Evolutionary conservation across 2,113 vertebrate species (phyloP), one percentile per base, ranked within the genome.

Genomic region (Scytalopus superciliaris): DNA sequence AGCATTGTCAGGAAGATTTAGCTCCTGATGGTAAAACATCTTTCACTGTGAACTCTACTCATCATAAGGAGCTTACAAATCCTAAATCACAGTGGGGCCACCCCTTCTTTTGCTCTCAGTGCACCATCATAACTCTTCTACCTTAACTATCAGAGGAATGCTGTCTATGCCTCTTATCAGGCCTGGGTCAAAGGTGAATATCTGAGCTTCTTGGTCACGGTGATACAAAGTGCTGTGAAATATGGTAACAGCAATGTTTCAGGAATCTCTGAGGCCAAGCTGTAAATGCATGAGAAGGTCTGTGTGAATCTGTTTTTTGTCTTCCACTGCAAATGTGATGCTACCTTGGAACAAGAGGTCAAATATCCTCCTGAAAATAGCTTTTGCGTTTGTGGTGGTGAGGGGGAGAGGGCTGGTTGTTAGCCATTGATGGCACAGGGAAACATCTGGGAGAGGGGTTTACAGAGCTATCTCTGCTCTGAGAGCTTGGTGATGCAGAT

Each of bases 111-210:
- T 96, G 57, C 93, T 95, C 96, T 93, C 73, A 60, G 42, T 77
- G 52, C 45, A 69, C 84, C n/a, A 10, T 87, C 69, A 14, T 91
- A 94, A 94, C 87, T 97, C 94, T 96, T 96, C 95, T 45, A 94
- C 89, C 83, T 87, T 73, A 97, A 86, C 86, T 93, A 95, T 90
- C 75, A 80, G 53, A 97, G 93, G 96, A 97, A 98, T 97, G 91
- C 56, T 74, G 83, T 78, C 96, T 83, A 73, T 97, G 91, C 35
- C 69, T 95, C 85, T 90, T 94, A 95, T 93, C 88, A 90, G 77
- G 76, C 39, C 53, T 55, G 64, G 96, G 95, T 97, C 89, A 95
- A 64, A 95, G 94, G 88, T 94, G 87, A 95, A 90, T 67, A 90
- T 96, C 62, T 87, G 59, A 77, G 70, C 56, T 93, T 94, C 85